Conservation (phyloP, 2,113 vertebrate genomes). For the Esox niger region DNA sequence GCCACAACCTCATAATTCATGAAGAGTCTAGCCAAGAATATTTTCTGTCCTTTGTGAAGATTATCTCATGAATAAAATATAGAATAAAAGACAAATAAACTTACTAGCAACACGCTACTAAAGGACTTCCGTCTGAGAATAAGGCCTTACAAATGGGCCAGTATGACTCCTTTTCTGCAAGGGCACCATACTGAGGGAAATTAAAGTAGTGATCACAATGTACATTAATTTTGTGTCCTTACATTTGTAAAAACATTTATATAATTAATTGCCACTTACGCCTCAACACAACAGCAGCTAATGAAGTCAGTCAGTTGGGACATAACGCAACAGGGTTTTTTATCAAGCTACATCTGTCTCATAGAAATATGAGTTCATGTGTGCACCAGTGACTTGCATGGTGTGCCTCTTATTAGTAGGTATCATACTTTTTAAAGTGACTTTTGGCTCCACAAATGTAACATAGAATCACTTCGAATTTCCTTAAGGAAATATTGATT, state of each 20-base stretch:
- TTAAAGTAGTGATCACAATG: conserved; percentile 5
- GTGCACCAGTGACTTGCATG: not conserved
- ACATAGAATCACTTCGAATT: not conserved
- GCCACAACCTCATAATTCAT: conserved; percentile 58
- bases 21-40: conserved; percentile 59
- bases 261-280: not conserved
- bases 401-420: not conserved
- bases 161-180: conserved; percentile 6
- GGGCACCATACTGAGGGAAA: not conserved
- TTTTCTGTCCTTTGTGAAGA: conserved; percentile 46
- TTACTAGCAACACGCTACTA: conserved; percentile 13
- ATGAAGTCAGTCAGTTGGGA: not conserved
- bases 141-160: conserved; percentile 23
- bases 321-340: not conserved
- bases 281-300: conserved; percentile 2
- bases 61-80: conserved; percentile 59
- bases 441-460: not conserved
- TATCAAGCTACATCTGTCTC: not conserved
- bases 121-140: conserved; percentile 27
- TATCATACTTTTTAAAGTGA: not conserved
- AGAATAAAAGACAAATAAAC: conserved; percentile 27
- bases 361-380: not conserved
- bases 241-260: conserved; percentile 9
- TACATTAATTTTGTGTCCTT: conserved; percentile 14
- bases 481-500: not conserved